Evolutionary conservation across 2,888 invertebrate species (phyloP).

Genomic region (Pediacus dermestoides): DNA sequence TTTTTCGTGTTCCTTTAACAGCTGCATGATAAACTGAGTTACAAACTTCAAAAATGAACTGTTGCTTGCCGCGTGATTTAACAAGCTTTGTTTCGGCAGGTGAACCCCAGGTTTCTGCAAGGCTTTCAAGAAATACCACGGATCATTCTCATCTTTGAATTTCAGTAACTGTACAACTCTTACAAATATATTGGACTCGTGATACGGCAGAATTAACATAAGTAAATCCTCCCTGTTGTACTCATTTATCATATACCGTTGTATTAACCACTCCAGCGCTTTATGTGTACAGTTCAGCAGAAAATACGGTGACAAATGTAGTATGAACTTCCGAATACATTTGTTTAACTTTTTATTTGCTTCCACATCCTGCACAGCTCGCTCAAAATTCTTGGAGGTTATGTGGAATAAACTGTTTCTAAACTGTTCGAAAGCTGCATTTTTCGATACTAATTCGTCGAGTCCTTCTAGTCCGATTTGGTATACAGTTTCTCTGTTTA

Average conservation of each 20-base stretch:
- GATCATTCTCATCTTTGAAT: constrained; percentile 57
- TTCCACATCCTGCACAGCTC: constrained; percentile 71
- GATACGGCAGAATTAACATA: constrained; percentile 82
- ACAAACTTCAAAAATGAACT: constrained; percentile 62
- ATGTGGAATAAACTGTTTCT: constrained; percentile 73
- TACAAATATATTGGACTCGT: constrained; percentile 87
- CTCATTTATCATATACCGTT: constrained; percentile 82
- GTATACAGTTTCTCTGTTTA: constrained; percentile 80
- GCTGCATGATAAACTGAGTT: constrained; percentile 55
- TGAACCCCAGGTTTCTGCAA: constrained; percentile 73
- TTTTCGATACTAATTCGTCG: constrained; percentile 72
- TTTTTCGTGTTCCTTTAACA: constrained; percentile 60
- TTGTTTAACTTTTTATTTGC: constrained; percentile 73
- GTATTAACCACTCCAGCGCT: constrained; percentile 92
- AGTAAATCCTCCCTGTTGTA: constrained; percentile 83
- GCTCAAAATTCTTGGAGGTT: constrained; percentile 73
- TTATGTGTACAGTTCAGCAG: constrained; percentile 80
- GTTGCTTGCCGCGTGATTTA: constrained; percentile 68
- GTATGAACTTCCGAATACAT: constrained; percentile 73
- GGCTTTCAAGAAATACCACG: constrained; percentile 74
- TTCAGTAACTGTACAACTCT: constrained; percentile 73
- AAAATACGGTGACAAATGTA: constrained; percentile 84
- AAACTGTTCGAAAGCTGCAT: constrained; percentile 70
- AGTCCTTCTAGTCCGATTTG: constrained; percentile 85
- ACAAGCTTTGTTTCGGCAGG: constrained; percentile 66